phyloP scores from a whole-genome alignment of 2,113 vertebrate species.

The Vidua macroura region DNA sequence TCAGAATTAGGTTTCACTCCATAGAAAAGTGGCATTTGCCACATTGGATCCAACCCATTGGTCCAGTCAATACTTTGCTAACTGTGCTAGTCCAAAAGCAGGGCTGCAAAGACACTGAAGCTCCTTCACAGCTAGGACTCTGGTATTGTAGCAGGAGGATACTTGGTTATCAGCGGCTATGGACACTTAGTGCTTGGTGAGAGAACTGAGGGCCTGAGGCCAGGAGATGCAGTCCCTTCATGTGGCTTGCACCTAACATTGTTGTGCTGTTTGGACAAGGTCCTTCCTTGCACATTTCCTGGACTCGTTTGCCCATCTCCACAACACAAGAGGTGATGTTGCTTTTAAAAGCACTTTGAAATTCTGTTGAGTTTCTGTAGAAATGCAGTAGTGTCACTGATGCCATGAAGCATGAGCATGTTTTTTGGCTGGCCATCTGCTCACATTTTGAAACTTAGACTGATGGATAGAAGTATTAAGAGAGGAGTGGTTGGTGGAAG shows the following conservation, averaged over 20 bases:
- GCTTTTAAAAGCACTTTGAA: background rate
- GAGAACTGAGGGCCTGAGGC: background rate
- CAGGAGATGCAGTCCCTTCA: background rate
- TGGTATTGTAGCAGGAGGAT: background rate
- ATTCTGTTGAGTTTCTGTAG: background rate
- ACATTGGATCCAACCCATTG: background rate
- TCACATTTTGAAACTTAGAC: background rate
- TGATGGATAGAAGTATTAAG: background rate
- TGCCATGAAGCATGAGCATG: background rate
- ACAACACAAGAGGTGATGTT: background rate
- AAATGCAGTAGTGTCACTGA: background rate
- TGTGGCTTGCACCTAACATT: background rate
- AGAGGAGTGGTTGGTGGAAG: background rate
- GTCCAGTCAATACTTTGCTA: background rate
- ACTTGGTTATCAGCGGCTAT: background rate
- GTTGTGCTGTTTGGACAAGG: background rate
- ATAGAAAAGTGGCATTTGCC: conserved; percentile 21
- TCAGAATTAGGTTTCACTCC: conserved; percentile 44
- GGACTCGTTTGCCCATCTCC: background rate
- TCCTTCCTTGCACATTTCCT: background rate
- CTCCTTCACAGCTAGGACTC: background rate
- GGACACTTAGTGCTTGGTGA: background rate
- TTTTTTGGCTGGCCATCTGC: background rate
- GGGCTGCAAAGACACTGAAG: background rate
- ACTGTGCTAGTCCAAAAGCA: background rate